Evolutionary conservation across 2,113 vertebrate genomes (phyloP), one percentile per base, ranked within the genome.

Genomic region (Cebus imitator): DNA sequence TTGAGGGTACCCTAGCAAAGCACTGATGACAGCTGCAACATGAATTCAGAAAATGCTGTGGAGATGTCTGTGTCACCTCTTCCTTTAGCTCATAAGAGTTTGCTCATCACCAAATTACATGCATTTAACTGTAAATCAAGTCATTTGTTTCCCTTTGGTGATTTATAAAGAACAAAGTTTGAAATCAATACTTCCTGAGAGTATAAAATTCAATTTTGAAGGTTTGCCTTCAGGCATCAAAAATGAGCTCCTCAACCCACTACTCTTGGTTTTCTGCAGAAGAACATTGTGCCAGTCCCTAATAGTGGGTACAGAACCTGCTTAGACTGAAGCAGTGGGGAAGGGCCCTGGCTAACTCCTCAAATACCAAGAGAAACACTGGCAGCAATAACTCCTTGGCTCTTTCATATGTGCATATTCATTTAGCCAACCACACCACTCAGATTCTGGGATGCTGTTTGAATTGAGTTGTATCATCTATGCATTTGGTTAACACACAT

Each of bases 131-230:
- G 58, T 32, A 87, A 81, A 57, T 50, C 68, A 43, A 14, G 45
- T 72, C 32, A 35, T n/a, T 87, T 79, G 35, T 83, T 64, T 81
- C 43, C 32, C 79, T 87, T 72, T 55, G 35, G 52, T 85, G 37
- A 87, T 72, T 87, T 92, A 40, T 27, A 84, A 76, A 94, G 45
- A 78, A 64, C 3, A 58, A 64, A n/a, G 0, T 72, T 64, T 75
- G 64, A 87, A 91, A 45, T 86, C 90, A 91, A 3, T 87, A 87
- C 91, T 79, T 93, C 32, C 86, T 84, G 75, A 12, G 40, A 76
- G 14, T 64, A 21, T 40, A 89, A 95, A 83, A 97, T 57, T 95
- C 79, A 40, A 30, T 66, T 96, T 91, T 95, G 79, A 90, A 95
- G 70, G 14, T 37, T 95, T 91, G 32, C 66, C 88, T 58, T 70